Evolutionary conservation across 2,888 invertebrate species (phyloP).

Genomic region (Brachycybe producta): DNA sequence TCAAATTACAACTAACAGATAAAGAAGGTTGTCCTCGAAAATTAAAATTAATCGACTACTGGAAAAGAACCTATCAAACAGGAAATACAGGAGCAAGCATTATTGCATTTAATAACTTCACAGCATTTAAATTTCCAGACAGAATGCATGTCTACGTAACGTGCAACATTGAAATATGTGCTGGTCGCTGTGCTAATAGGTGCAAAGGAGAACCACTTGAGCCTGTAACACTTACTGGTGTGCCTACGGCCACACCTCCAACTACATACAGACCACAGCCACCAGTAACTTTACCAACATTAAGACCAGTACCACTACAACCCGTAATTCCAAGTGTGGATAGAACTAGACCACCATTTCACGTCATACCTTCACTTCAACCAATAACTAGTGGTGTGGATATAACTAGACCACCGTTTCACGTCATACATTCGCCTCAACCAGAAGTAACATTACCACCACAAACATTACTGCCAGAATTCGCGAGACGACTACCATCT

Average conservation of each 20-base stretch:
- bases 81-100: conserved; percentile 23
- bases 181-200: conserved; percentile 24
- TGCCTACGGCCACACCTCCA: conserved; percentile 18
- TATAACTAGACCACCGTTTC: too few relatives aligned
- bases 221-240: conserved; percentile 19
- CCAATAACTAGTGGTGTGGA: too few relatives aligned
- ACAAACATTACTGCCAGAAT: too few relatives aligned
- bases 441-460: too few relatives aligned
- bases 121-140: conserved; percentile 61
- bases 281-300: conserved; percentile 3
- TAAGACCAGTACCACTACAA: conserved; percentile 14
- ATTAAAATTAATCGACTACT: conserved; percentile 49
- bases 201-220: conserved; percentile 27
- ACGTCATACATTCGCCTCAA: too few relatives aligned
- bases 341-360: not conserved
- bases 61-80: conserved; percentile 45
- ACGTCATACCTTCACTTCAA: not conserved
- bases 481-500: too few relatives aligned
- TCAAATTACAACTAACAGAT: conserved; percentile 51
- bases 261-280: conserved; percentile 14
- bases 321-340: not conserved
- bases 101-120: conserved; percentile 52
- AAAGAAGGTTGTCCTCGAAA: conserved; percentile 53
- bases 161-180: conserved; percentile 55
- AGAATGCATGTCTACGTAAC: conserved; percentile 56